Evolutionary conservation across 2,113 vertebrate genomes (phyloP).

Genomic region (Mugil cephalus): DNA sequence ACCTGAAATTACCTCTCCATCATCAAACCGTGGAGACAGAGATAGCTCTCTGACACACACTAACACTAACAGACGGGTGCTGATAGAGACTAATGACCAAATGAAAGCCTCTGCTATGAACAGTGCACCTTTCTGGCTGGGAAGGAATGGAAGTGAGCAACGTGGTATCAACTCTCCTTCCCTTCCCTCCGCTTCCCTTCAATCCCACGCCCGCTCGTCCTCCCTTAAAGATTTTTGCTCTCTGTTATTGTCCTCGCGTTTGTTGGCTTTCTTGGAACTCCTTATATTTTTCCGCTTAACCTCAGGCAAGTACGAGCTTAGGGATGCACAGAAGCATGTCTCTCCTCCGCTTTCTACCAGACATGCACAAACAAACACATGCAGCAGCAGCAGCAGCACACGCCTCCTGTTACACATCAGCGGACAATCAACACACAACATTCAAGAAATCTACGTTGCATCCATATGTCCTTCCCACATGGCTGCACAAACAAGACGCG

Average conservation of each 20-base stretch:
- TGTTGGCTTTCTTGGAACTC: slow-evolving; percentile 27
- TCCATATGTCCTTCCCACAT: slow-evolving; percentile 8
- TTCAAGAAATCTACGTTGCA: neutral
- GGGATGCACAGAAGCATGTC: slow-evolving; percentile 21
- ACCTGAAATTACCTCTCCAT: slow-evolving; percentile 77
- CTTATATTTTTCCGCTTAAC: slow-evolving; percentile 32
- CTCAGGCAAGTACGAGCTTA: slow-evolving; percentile 30
- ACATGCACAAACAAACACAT: neutral
- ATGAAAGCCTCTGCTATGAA: slow-evolving; percentile 72
- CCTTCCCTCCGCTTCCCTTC: neutral
- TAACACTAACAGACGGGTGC: slow-evolving; percentile 72
- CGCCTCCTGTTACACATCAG: slow-evolving; percentile 12
- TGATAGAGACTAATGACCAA: slow-evolving; percentile 80
- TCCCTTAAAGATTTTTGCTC: slow-evolving; percentile 14
- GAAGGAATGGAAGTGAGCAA: slow-evolving; percentile 42
- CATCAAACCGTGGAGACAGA: slow-evolving; percentile 65
- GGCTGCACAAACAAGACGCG: slow-evolving; percentile 31
- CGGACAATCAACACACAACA: neutral
- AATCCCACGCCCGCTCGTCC: slow-evolving; percentile 12
- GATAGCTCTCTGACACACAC: slow-evolving; percentile 69
- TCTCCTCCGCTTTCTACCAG: slow-evolving; percentile 19
- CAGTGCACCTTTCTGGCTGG: slow-evolving; percentile 55
- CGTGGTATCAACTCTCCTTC: slow-evolving; percentile 20
- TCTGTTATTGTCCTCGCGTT: neutral
- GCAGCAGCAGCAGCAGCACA: neutral